Evolutionary conservation across 2,113 vertebrate species (phyloP).

Genomic region (Aramus guarauna): DNA sequence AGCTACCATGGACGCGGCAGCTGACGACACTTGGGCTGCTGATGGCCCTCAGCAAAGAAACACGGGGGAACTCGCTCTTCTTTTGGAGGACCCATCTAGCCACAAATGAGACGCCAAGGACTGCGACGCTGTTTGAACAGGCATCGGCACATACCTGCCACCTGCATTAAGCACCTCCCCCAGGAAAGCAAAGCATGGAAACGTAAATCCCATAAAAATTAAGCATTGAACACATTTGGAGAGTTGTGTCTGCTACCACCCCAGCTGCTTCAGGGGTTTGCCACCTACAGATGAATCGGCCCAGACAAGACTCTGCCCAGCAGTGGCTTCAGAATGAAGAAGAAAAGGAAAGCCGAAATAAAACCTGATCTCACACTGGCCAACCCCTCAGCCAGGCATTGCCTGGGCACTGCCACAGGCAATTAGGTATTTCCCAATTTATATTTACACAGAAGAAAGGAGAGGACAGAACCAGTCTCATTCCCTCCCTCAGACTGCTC

Average conservation of each 20-base stretch:
- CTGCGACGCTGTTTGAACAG: neutral
- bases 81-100: neutral
- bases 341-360: neutral
- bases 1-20: rapidly evolving
- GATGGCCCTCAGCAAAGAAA: neutral
- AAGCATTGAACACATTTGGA: neutral
- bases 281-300: too few relatives aligned
- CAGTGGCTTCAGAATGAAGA: neutral
- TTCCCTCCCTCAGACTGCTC: neutral
- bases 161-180: neutral
- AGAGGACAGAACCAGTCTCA: neutral
- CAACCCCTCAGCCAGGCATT: neutral
- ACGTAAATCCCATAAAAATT: neutral
- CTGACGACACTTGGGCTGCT: neutral
- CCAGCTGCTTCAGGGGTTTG: neutral
- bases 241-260: rapidly evolving
- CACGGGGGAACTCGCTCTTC: neutral
- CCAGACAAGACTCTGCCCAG: neutral
- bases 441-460: rapidly evolving
- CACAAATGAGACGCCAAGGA: neutral
- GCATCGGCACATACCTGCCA: neutral
- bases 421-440: neutral
- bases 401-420: neutral
- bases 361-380: neutral
- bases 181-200: neutral